A percentile compares a stretch with the other conserved stretches of the same genome.
These are phyloP conservation scores for Macquaria australasica DNA, from an alignment of 2,113 vertebrate genomes.

Conservation along the genomic window DNA sequence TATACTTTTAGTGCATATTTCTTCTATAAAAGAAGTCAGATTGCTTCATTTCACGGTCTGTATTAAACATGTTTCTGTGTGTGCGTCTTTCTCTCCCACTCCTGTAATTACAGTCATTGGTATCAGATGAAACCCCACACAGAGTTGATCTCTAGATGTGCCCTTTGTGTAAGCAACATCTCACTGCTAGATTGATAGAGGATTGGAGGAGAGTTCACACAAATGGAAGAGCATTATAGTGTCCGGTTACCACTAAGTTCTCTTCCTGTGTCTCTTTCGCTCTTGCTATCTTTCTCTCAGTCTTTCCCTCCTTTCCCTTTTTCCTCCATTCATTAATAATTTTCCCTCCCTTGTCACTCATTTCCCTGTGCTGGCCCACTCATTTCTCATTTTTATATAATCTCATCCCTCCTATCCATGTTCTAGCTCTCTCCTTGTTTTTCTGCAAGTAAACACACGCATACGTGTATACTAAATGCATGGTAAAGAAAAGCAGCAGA, in stretches of 20 bases:
- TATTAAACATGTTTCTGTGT: conserved; percentile 34
- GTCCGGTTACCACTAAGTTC: conserved; percentile 60
- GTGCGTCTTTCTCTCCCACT: conserved; percentile 37
- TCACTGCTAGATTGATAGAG: conserved; percentile 72
- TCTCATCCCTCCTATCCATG: not conserved
- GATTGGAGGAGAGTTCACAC: conserved; percentile 65
- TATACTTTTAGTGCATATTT: conserved; percentile 56
- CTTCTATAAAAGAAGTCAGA: conserved; percentile 23
- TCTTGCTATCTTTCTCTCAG: conserved; percentile 34
- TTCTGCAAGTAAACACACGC: conserved; percentile 9
- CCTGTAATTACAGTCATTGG: conserved; percentile 73
- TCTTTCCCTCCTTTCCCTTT: conserved; percentile 25
- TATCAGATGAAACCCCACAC: conserved; percentile 79
- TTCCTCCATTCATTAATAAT: conserved; percentile 46
- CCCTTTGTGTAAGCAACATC: conserved; percentile 73
- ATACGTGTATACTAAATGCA: not conserved
- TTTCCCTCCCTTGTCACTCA: conserved; percentile 14
- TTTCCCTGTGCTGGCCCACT: not conserved
- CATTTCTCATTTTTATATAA: conserved; percentile 42
- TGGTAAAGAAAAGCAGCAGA: conserved; percentile 34
- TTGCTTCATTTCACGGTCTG: conserved; percentile 48
- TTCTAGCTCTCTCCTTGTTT: not conserved
- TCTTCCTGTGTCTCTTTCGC: conserved; percentile 28
- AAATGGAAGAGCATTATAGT: conserved; percentile 68
- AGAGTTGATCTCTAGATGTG: conserved; percentile 66